Evolutionary conservation across 2,888 invertebrate species (phyloP).

Genomic region (Nephrocerus scutellatus): DNA sequence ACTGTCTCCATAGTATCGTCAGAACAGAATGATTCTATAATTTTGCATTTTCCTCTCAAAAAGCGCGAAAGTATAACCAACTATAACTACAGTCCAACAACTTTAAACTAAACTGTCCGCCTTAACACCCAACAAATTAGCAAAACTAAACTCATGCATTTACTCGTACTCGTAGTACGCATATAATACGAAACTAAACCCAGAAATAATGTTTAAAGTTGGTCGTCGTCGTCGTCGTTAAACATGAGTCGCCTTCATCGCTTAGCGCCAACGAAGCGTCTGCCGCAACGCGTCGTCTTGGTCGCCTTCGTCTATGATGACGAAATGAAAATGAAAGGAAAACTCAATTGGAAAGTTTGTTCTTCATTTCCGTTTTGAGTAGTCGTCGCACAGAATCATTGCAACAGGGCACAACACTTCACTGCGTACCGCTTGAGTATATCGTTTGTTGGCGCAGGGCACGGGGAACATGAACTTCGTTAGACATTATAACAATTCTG

Average conservation of each 20-base stretch:
- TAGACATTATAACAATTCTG: too few relatives aligned
- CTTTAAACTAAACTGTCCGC: background rate
- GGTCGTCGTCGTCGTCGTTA: conserved; percentile 16
- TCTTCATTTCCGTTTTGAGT: conserved; percentile 32
- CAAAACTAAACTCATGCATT: conserved; percentile 9
- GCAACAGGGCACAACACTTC: conserved; percentile 8
- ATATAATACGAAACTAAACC: conserved; percentile 23
- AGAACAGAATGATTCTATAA: too few relatives aligned
- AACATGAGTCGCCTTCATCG: background rate
- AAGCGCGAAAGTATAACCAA: too few relatives aligned
- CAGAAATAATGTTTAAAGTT: conserved; percentile 31
- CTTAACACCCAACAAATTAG: background rate
- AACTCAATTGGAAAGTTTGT: conserved; percentile 38
- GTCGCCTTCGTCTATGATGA: background rate
- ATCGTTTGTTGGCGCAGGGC: conserved; percentile 14
- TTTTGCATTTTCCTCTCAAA: too few relatives aligned
- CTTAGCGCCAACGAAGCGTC: background rate
- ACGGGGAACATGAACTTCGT: conserved; percentile 20
- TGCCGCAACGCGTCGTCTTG: too few relatives aligned
- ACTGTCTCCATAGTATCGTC: too few relatives aligned
- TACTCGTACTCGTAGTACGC: background rate
- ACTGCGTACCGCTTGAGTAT: too few relatives aligned
- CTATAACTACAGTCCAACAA: too few relatives aligned
- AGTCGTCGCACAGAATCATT: too few relatives aligned
- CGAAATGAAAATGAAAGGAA: conserved; percentile 23